A percentile compares a stretch with the other conserved stretches of the same genome.
Conservation (phyloP, 1,140 invertebrate species). For the Drosophila neocordata region DNA sequence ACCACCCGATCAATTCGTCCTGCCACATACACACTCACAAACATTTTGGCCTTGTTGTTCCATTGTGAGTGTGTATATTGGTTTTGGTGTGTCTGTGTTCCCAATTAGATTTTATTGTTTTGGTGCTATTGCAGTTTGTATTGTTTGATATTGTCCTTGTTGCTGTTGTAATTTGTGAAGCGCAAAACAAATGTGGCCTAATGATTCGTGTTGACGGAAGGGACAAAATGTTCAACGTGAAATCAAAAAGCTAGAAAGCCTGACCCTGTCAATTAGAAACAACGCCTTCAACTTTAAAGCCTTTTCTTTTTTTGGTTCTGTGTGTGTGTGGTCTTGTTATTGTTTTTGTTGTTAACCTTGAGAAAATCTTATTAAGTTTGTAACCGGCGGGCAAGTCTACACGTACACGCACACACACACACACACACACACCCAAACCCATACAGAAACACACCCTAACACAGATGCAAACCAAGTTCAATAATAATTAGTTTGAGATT, state of each 20-base stretch:
- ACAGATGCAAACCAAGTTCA: conserved; percentile 52
- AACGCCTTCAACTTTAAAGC: conserved; percentile 41
- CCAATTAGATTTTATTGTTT: conserved; percentile 79
- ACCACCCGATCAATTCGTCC: not conserved
- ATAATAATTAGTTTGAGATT: conserved; percentile 81
- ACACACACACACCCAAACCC: not conserved
- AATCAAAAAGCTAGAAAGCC: not conserved
- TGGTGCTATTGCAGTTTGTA: conserved; percentile 63
- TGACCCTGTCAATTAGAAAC: not conserved
- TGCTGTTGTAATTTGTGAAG: conserved; percentile 71
- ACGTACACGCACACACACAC: conserved; percentile 22
- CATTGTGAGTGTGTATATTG: conserved; percentile 16
- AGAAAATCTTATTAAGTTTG: conserved; percentile 38
- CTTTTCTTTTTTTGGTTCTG: conserved; percentile 20
- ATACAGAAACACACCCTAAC: not conserved
- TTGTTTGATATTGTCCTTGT: conserved; percentile 48
- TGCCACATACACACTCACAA: not conserved
- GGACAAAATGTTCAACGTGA: not conserved
- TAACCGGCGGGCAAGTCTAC: conserved; percentile 49
- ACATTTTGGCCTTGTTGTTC: not conserved
- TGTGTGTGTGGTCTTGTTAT: conserved; percentile 15
- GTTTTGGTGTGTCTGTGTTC: conserved; percentile 44
- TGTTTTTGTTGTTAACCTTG: conserved; percentile 60
- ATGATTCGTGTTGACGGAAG: conserved; percentile 45
- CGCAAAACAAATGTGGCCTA: conserved; percentile 72